phyloP scores from a whole-genome alignment of 2,113 vertebrate species.

The Leucosticte australis region DNA sequence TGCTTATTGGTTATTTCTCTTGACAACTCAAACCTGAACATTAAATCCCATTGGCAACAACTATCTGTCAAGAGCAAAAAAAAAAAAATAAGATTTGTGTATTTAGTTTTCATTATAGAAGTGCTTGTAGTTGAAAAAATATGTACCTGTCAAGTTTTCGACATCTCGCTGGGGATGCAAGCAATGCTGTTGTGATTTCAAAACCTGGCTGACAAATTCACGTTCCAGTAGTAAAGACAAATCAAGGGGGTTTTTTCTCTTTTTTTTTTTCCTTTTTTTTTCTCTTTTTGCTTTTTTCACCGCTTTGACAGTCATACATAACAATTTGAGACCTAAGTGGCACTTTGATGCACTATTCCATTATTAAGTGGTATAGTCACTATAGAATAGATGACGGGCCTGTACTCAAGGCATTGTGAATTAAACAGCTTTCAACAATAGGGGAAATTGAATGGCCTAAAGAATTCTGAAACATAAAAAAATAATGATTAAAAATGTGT shows the following conservation, averaged over 20 bases:
- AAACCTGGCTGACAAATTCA: conserved; percentile 93
- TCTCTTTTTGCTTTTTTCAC: conserved; percentile 61
- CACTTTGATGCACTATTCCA: conserved; percentile 82
- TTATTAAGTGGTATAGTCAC: conserved; percentile 82
- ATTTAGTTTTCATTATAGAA: conserved; percentile 94
- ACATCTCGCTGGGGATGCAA: conserved; percentile 86
- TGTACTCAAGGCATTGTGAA: conserved; percentile 70
- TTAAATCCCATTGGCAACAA: conserved; percentile 92
- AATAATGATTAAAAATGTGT: conserved; percentile 73
- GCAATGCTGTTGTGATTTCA: conserved; percentile 87
- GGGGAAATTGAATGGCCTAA: conserved; percentile 56
- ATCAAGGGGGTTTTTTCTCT: conserved; percentile 68
- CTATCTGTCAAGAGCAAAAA: conserved; percentile 80
- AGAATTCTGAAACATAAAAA: conserved; percentile 71
- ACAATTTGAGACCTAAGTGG: conserved; percentile 86
- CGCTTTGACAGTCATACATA: conserved; percentile 85
- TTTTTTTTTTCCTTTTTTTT: background rate
- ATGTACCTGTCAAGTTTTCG: conserved; percentile 91
- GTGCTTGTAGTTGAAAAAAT: conserved; percentile 89
- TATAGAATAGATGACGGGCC: conserved; percentile 78
- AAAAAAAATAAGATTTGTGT: conserved; percentile 79
- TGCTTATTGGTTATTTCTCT: conserved; percentile 94
- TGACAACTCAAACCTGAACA: conserved; percentile 90
- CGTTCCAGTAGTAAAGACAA: conserved; percentile 83
- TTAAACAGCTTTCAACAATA: conserved; percentile 74